Conservation (phyloP, 2,888 invertebrate genomes). For the Lymantria monacha region DNA sequence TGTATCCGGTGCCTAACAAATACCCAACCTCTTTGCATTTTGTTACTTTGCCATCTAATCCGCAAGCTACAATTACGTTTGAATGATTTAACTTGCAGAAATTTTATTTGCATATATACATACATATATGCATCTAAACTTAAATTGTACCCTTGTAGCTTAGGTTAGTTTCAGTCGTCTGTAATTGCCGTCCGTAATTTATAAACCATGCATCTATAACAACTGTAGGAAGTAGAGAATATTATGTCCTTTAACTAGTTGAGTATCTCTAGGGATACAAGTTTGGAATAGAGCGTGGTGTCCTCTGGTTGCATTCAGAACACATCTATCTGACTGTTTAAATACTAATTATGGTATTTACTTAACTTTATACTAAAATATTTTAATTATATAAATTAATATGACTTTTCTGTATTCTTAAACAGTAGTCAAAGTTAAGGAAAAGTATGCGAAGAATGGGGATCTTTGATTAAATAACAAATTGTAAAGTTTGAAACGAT, state of each 20-base stretch:
- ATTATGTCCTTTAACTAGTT: constrained; percentile 38
- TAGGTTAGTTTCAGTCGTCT: constrained; percentile 2
- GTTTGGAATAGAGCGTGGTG: constrained; percentile 35
- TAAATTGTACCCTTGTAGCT: neutral
- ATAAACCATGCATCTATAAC: constrained; percentile 16
- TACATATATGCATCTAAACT: neutral
- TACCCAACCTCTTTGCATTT: constrained; percentile 36
- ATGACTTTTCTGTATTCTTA: constrained; percentile 20
- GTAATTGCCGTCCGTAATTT: constrained; percentile 5
- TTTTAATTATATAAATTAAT: too few species aligned
- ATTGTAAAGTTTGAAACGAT: constrained; percentile 28
- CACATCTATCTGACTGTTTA: constrained; percentile 21
- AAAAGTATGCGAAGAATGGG: constrained; percentile 42
- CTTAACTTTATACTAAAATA: neutral
- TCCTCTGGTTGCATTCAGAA: constrained; percentile 51
- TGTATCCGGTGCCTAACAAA: constrained; percentile 66
- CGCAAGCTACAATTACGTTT: constrained; percentile 29
- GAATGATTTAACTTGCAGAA: constrained; percentile 4
- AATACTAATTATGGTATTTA: neutral
- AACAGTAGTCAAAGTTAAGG: constrained; percentile 31
- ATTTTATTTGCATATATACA: constrained; percentile 1
- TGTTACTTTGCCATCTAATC: constrained; percentile 32
- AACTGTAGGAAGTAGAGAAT: constrained; percentile 27
- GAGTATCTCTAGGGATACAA: constrained; percentile 52
- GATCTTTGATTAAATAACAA: constrained; percentile 38